Evolutionary conservation across 1,140 invertebrate species (phyloP).

Genomic region (Stegodyphus mimosarum): DNA sequence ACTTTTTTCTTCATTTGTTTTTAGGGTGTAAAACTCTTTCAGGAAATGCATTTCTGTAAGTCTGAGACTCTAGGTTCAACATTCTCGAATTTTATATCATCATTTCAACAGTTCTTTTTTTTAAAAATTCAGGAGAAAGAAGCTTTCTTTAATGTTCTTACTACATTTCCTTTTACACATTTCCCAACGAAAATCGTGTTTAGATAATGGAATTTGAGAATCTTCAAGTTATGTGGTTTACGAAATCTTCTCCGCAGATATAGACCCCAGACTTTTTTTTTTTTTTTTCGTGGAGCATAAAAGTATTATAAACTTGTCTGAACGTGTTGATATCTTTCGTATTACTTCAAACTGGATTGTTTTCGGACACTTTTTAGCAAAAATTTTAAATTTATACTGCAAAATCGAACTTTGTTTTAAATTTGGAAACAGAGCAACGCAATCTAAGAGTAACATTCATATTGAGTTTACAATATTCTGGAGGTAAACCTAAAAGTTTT

Average conservation of each 20-base stretch:
- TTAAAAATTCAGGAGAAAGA: not conserved
- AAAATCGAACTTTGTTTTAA: no score
- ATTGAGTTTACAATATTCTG: no score
- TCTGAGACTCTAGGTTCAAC: not conserved
- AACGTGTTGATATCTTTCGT: not conserved
- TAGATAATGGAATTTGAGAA: slow-evolving; percentile 32
- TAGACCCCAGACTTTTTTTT: not conserved
- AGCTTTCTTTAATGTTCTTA: slow-evolving; percentile 17
- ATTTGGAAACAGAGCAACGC: no score
- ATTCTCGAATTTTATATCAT: not conserved
- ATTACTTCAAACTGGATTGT: not conserved
- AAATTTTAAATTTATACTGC: no score
- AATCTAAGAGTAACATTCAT: no score
- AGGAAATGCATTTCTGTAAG: slow-evolving; percentile 8
- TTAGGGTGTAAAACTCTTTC: slow-evolving; percentile 3
- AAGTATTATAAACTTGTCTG: not conserved
- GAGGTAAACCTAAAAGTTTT: no score
- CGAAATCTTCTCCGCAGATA: not conserved
- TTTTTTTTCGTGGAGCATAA: not conserved
- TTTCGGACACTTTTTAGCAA: not conserved
- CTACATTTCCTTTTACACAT: not conserved
- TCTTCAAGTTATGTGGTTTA: not conserved
- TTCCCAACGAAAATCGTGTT: slow-evolving; percentile 11
- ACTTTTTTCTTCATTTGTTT: slow-evolving; percentile 12
- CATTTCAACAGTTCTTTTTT: not conserved